Evolutionary conservation across 2,888 invertebrate genomes (phyloP).

Genomic region (Morpho deidamia): DNA sequence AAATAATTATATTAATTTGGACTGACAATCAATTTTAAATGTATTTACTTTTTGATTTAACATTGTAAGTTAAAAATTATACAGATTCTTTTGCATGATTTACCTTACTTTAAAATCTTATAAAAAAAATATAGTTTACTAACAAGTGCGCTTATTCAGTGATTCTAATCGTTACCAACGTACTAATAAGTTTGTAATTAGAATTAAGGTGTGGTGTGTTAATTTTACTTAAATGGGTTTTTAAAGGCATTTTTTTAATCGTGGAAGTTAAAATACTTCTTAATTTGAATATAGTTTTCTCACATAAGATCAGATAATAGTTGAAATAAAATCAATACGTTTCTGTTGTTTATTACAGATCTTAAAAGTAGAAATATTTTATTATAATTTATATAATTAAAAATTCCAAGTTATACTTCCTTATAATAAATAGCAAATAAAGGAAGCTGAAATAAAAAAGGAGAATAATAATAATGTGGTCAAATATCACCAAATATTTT

Average conservation of each 20-base stretch:
- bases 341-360: too few species aligned
- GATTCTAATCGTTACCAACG: constrained; percentile 47
- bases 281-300: constrained; percentile 6
- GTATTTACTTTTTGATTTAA: neutral
- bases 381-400: too few species aligned
- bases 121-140: constrained; percentile 13
- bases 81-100: constrained; percentile 9
- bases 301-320: neutral
- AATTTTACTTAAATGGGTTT: constrained; percentile 32
- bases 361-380: too few species aligned
- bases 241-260: constrained; percentile 16
- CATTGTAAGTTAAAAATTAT: neutral
- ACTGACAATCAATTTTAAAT: neutral
- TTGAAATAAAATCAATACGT: too few species aligned
- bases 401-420: too few species aligned
- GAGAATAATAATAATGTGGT: too few species aligned
- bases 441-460: too few species aligned
- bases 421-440: too few species aligned
- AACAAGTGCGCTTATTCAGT: constrained; percentile 35
- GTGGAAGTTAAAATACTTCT: neutral
- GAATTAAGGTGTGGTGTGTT: constrained; percentile 74
- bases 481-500: too few species aligned
- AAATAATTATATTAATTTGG: too few species aligned
- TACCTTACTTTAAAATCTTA: neutral
- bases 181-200: constrained; percentile 50